Evolutionary conservation across 2,113 vertebrate species (phyloP).

Genomic region (Burhinus bistriatus): DNA sequence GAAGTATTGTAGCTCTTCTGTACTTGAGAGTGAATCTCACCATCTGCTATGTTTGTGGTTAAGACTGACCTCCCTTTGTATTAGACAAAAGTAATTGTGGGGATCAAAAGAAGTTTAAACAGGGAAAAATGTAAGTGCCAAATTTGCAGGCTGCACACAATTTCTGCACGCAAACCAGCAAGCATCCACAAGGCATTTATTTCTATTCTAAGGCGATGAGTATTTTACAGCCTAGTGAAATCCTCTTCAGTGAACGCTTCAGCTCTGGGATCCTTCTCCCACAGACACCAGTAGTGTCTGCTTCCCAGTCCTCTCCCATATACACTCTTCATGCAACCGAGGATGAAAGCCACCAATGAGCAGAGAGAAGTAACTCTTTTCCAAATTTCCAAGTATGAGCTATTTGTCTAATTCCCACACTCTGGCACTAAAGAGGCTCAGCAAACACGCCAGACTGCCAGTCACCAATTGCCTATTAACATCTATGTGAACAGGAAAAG

Average conservation of each 20-base stretch:
- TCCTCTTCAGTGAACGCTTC: neutral
- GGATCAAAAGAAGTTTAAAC: slow-evolving; percentile 13
- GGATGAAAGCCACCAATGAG: neutral
- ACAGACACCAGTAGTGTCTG: rapidly evolving
- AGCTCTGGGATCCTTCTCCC: neutral
- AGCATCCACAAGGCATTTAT: neutral
- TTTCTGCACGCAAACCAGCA: neutral
- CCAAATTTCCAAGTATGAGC: neutral
- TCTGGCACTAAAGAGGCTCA: neutral
- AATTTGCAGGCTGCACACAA: neutral
- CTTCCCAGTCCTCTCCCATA: neutral
- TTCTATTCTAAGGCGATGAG: slow-evolving; percentile 20
- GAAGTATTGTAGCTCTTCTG: neutral
- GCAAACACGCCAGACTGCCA: neutral
- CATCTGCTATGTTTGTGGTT: slow-evolving; percentile 12
- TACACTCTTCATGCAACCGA: neutral
- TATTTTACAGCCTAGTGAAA: neutral
- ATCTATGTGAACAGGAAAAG: neutral
- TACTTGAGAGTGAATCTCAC: neutral
- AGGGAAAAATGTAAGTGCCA: neutral
- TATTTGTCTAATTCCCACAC: neutral
- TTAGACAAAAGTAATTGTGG: neutral
- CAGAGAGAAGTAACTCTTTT: neutral
- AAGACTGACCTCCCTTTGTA: slow-evolving; percentile 15
- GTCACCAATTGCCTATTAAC: slow-evolving; percentile 6